A percentile compares a stretch with the other conserved stretches of the same genome.
phyloP scores from a whole-genome alignment of 2,888 invertebrate genomes.

The Pterostichus madidus region DNA sequence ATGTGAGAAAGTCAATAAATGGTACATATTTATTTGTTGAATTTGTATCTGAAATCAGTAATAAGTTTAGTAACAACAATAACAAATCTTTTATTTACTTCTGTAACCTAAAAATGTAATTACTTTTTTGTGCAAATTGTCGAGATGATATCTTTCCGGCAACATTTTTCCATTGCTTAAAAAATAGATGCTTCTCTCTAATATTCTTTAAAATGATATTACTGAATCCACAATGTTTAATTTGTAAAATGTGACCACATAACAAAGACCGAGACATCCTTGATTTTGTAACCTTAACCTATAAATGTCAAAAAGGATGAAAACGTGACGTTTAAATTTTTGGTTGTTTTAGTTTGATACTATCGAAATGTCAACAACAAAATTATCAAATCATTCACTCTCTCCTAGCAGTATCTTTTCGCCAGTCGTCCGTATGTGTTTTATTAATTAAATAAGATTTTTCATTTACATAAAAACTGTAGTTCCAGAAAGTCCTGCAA shows the following conservation, averaged over 20 bases:
- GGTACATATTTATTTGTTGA: conserved; percentile 70
- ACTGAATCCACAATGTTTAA: conserved; percentile 46
- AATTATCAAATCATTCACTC: conserved; percentile 21
- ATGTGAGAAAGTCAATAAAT: conserved; percentile 81
- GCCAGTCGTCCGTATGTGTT: conserved; percentile 70
- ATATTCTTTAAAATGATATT: conserved; percentile 53
- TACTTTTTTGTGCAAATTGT: conserved; percentile 67
- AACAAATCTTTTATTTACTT: conserved; percentile 1
- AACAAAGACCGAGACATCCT: conserved; percentile 54
- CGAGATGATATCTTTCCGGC: conserved; percentile 62
- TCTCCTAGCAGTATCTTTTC: conserved; percentile 67
- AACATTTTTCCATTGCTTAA: conserved; percentile 67
- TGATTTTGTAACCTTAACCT: conserved; percentile 21
- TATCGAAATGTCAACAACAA: conserved; percentile 47
- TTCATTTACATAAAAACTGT: conserved; percentile 62
- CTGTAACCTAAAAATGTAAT: conserved; percentile 67
- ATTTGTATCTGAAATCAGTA: conserved; percentile 33
- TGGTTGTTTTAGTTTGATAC: not conserved
- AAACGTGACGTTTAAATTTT: conserved; percentile 3
- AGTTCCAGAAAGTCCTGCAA: conserved; percentile 76
- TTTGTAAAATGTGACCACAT: conserved; percentile 64
- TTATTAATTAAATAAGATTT: conserved; percentile 8
- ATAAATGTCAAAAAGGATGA: not conserved
- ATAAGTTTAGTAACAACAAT: conserved; percentile 17
- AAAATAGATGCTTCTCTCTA: conserved; percentile 59